Conservation (phyloP, 2,797 vertebrate species). For the Gastrophryne carolinensis region DNA sequence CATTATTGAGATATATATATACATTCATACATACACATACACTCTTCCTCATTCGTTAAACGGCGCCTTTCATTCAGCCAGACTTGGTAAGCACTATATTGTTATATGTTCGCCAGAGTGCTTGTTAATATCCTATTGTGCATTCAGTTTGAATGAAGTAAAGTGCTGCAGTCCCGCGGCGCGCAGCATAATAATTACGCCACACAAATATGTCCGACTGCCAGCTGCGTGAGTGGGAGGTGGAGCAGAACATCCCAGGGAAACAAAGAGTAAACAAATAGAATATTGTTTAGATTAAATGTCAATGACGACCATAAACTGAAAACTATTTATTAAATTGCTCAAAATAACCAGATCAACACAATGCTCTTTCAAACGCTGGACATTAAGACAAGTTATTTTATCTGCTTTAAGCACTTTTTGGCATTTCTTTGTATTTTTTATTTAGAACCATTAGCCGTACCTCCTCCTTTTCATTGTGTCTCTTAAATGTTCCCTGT, state of each 20-base stretch:
- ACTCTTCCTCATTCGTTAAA: conserved; percentile 17
- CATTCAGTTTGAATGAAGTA: conserved; percentile 26
- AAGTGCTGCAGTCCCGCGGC: conserved; percentile 16
- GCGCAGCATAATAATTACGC: conserved; percentile 34
- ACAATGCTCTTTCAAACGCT: conserved; percentile 25
- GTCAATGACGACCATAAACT: conserved; percentile 14
- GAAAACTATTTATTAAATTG: conserved; percentile 32
- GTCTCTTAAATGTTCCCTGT: not conserved
- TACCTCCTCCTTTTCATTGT: conserved; percentile 17
- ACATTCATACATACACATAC: no score
- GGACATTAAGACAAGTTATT: conserved; percentile 10
- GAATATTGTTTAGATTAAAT: conserved; percentile 45
- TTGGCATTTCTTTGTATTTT: not conserved
- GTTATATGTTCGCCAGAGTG: not conserved
- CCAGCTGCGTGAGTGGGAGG: conserved; percentile 36
- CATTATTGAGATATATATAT: not conserved
- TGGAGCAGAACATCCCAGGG: conserved; percentile 15
- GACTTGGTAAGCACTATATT: conserved; percentile 1
- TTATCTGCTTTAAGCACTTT: not conserved
- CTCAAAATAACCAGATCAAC: conserved; percentile 36
- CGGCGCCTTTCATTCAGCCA: conserved; percentile 2
- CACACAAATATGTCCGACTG: conserved; percentile 33
- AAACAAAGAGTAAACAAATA: conserved; percentile 49
- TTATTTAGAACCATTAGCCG: not conserved
- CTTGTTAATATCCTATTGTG: conserved; percentile 23